Evolutionary conservation across 2,797 vertebrate species (phyloP), one percentile per base, ranked within the genome.

Genomic region (Acanthornis magna): DNA sequence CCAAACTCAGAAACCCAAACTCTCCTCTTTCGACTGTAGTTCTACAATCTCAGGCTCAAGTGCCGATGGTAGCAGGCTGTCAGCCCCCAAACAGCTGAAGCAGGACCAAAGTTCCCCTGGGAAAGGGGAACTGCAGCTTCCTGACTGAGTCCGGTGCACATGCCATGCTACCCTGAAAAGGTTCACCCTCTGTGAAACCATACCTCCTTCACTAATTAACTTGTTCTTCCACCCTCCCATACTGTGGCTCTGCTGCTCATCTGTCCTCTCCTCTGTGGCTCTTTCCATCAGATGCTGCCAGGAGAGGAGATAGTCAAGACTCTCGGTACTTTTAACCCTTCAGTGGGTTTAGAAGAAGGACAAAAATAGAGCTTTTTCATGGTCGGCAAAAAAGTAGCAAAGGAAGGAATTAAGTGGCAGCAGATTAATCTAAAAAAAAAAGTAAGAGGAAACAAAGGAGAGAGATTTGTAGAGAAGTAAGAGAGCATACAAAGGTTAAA

Each of bases 41-140:
- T 81, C 1, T 0, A 72, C 34, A 73, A 47, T 13, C 38, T 43
- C 4, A n/a, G 18, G 36, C 84, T 48, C 68, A 85, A 61, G 51
- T 32, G 67, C 27, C 1, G 0, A 34, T 2, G 10, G 40, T 7
- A 3, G 53, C 38, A 71, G 29, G 38, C 34, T 76, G 71, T n/a
- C 55, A 73, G 72, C 54, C 50, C 40, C 54, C 11, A 1, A 66
- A 36, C 32, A 34, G 55, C 47, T 87, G 68, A 89, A 77, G 54
- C 21, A 48, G 45, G 25, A 70, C 58, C 88, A 95, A 75, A 68
- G 16, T 38, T 48, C 51, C 43, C 71, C 85, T 90, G 73, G 73
- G 77, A 90, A 96, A 93, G 82, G 32, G 75, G 94, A 96, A 95
- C 85, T 74, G 72, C 75, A 93, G 75, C 89, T 77, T 93, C 62